Percentiles rank a stretch among this genome's conserved stretches.
phyloP scores from a whole-genome alignment of 37 sponge, comb jelly and placozoan species.

The Tethya wilhelma region DNA sequence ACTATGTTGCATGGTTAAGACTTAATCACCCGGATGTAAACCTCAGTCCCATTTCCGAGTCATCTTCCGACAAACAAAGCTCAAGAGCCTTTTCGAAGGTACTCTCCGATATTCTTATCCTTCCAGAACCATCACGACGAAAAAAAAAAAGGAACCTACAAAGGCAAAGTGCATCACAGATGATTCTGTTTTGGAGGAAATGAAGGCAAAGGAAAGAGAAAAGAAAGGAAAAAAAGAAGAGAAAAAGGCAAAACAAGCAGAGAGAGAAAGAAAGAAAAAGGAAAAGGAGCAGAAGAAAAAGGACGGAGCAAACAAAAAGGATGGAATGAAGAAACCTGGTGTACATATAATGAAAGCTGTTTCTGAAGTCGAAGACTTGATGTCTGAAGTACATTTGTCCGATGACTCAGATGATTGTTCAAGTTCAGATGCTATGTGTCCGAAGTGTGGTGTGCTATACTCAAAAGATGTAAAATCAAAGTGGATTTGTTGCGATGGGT shows the following conservation, averaged over 20 bases:
- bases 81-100: background rate
- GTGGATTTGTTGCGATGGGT: no score
- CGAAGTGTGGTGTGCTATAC: no score
- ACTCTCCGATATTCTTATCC: background rate
- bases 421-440: no score
- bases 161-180: background rate
- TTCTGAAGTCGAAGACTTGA: no score
- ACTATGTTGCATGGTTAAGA: slow-evolving; percentile 38
- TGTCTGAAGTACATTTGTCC: no score
- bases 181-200: background rate
- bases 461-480: no score
- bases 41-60: no score
- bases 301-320: background rate
- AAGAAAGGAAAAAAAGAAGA: slow-evolving; percentile 1
- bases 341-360: no score
- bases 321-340: no score
- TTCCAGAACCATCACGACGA: background rate
- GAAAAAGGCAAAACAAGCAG: background rate
- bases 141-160: background rate
- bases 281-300: slow-evolving; percentile 2
- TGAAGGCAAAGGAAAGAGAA: slow-evolving; percentile 13
- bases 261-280: background rate
- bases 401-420: no score
- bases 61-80: background rate
- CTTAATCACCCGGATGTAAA: slow-evolving; percentile 30